Percentiles rank a stretch among this genome's conserved stretches.
Conservation (phyloP, 92 coral and sea anemone species). For the Epizoanthus ramosus region DNA sequence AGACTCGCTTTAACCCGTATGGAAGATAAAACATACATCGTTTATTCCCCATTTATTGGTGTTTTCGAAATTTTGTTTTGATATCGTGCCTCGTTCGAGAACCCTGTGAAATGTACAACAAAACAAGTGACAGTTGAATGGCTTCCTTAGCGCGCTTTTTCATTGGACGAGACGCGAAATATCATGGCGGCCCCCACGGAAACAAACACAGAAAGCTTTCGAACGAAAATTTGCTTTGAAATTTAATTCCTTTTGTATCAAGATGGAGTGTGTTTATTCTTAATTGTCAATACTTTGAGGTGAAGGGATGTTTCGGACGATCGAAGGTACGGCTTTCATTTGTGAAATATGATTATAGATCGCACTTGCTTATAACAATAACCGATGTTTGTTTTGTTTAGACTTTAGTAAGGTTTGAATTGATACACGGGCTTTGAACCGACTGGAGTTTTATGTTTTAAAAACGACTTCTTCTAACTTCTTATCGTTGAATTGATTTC, state of each 20-base stretch:
- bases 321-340: background rate
- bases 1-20: background rate
- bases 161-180: slow-evolving; percentile 56
- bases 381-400: background rate
- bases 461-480: background rate
- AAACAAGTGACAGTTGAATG: slow-evolving; percentile 41
- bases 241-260: background rate
- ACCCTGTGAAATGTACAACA: slow-evolving; percentile 34
- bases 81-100: slow-evolving; percentile 16
- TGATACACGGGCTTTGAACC: background rate
- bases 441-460: background rate
- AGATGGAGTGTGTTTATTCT: slow-evolving; percentile 6
- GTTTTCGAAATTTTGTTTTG: slow-evolving; percentile 16
- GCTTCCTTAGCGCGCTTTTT: slow-evolving; percentile 53
- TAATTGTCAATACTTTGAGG: slow-evolving; percentile 4
- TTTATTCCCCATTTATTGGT: slow-evolving; percentile 16
- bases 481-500: background rate
- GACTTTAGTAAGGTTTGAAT: background rate
- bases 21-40: slow-evolving; percentile 11
- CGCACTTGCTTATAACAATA: background rate
- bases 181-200: slow-evolving; percentile 68
- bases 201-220: slow-evolving; percentile 34
- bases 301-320: background rate
- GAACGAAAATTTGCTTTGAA: background rate
- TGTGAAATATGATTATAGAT: background rate